Conservation (phyloP, 2,888 invertebrate genomes). For the Agrochola circellaris region DNA sequence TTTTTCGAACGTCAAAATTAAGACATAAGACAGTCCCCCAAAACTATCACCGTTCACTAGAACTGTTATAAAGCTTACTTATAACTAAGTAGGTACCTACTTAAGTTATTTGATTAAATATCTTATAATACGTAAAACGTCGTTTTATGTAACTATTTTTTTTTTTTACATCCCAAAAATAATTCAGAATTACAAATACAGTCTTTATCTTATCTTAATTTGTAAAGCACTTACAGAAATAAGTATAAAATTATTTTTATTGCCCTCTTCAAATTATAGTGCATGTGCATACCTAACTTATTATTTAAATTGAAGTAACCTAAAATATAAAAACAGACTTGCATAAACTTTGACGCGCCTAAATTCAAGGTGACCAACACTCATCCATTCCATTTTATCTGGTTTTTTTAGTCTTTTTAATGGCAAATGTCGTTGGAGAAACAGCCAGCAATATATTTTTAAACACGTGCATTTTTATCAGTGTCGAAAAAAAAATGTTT, state of each 20-base stretch:
- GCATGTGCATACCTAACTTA: slow-evolving; percentile 30
- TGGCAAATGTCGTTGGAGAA: slow-evolving; percentile 50
- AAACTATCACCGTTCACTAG: not conserved
- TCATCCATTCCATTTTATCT: slow-evolving; percentile 30
- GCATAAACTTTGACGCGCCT: slow-evolving; percentile 7
- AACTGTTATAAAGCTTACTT: not conserved
- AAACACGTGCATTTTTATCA: slow-evolving; percentile 54
- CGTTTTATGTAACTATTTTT: not conserved
- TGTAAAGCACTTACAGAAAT: slow-evolving; percentile 19
- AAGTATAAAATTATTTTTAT: slow-evolving; percentile 31
- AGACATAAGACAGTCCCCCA: not conserved
- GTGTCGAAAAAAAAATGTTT: slow-evolving; percentile 39
- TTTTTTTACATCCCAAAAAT: not conserved
- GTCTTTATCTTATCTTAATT: slow-evolving; percentile 20
- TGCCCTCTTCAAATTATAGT: slow-evolving; percentile 30
- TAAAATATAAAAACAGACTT: slow-evolving; percentile 3
- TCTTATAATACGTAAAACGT: not conserved
- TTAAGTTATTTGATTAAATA: not conserved
- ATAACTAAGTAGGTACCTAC: too few relatives aligned
- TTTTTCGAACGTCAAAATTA: not conserved
- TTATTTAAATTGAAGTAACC: slow-evolving; percentile 20
- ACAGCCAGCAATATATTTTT: slow-evolving; percentile 53
- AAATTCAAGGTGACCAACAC: slow-evolving; percentile 28
- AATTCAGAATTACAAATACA: slow-evolving; percentile 11
- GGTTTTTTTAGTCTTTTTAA: slow-evolving; percentile 24